Conservation (phyloP, 2,113 vertebrate genomes). For the Oryzias melastigma region DNA sequence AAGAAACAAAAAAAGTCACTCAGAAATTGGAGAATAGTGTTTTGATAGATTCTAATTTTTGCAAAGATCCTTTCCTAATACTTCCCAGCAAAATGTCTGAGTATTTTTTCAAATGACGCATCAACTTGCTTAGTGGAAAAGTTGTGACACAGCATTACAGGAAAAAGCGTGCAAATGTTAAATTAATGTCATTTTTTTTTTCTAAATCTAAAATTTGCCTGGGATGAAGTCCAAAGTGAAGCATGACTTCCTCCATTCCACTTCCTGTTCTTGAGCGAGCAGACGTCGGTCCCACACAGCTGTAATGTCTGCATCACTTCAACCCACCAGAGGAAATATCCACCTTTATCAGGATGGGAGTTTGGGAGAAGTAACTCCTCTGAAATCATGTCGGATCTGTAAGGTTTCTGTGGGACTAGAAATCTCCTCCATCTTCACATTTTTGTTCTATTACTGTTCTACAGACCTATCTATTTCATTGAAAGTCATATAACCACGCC, state of each 20-base stretch:
- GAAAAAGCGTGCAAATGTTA: too few relatives aligned
- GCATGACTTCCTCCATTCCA: conserved; percentile 26
- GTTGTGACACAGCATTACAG: too few relatives aligned
- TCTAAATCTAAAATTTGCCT: background rate
- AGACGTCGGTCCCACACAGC: conserved; percentile 54
- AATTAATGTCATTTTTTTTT: background rate
- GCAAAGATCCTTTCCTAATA: too few relatives aligned
- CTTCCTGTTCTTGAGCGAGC: conserved; percentile 27
- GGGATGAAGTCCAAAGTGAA: background rate
- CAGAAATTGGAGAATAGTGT: too few relatives aligned
- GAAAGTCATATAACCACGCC: conserved; percentile 34
- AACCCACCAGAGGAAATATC: conserved; percentile 9
- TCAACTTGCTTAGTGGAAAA: too few relatives aligned
- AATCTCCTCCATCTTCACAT: conserved; percentile 15
- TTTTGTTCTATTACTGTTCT: conserved; percentile 15
- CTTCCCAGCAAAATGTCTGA: too few relatives aligned
- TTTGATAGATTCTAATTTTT: too few relatives aligned
- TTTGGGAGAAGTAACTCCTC: background rate
- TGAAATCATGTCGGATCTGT: conserved; percentile 11
- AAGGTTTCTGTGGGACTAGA: conserved; percentile 3
- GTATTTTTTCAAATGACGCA: too few relatives aligned
- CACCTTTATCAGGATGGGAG: conserved; percentile 21
- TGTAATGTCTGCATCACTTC: conserved; percentile 17
- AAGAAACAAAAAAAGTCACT: too few relatives aligned
- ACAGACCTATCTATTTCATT: conserved; percentile 30